Percentiles rank a stretch among this genome's conserved stretches.
Conservation (phyloP, 1,140 invertebrate species). For the Rhopalosiphum padi region DNA sequence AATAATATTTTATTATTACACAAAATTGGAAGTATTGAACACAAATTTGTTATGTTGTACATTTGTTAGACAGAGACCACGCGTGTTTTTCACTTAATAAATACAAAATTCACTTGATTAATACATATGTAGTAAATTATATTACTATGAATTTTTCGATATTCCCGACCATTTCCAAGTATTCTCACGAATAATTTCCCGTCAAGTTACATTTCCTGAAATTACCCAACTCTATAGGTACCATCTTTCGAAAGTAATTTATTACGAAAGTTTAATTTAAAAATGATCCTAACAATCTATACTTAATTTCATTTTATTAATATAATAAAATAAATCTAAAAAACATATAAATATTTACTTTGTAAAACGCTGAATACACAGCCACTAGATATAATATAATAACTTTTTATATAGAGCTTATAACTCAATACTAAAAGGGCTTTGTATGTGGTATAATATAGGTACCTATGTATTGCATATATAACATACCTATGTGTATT, state of each 20-base stretch:
- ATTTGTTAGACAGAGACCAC: too few relatives aligned
- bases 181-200: not conserved
- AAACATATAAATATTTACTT: not conserved
- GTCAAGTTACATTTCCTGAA: not conserved
- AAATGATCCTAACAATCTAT: not conserved
- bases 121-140: too few relatives aligned
- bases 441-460: not conserved
- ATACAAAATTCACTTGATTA: too few relatives aligned
- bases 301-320: not conserved
- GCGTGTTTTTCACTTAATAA: too few relatives aligned
- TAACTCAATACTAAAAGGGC: not conserved
- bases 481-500: not conserved
- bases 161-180: not conserved
- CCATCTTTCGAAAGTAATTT: not conserved
- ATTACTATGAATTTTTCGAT: not conserved
- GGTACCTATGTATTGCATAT: not conserved
- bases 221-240: not conserved
- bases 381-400: not conserved
- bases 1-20: too few relatives aligned
- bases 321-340: not conserved
- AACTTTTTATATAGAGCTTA: constrained; percentile 22
- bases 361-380: not conserved
- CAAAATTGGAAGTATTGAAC: too few relatives aligned
- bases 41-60: too few relatives aligned
- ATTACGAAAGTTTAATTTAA: not conserved